A percentile compares a stretch with the other conserved stretches of the same genome.
These are phyloP conservation scores for Percopsis omiscomaycus DNA, from an alignment of 2,797 vertebrate species.

Conservation along the genomic window DNA sequence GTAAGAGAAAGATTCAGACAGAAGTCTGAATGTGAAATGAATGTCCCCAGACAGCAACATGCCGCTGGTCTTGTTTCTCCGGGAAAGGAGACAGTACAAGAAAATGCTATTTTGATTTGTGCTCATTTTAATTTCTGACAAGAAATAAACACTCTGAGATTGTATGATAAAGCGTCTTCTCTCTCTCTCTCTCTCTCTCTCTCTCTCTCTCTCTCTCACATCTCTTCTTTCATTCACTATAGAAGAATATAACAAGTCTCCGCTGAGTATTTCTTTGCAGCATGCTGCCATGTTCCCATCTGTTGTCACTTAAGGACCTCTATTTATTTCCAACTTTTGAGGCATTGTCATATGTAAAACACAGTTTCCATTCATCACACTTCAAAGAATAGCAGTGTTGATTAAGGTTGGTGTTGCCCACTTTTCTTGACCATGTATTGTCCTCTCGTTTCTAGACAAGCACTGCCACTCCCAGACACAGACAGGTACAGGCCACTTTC, in stretches of 20 bases:
- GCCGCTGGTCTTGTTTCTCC: slow-evolving; percentile 32
- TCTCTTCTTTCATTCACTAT: neutral
- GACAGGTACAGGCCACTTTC: slow-evolving; percentile 57
- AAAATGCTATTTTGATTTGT: slow-evolving; percentile 68
- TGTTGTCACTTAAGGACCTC: slow-evolving; percentile 41
- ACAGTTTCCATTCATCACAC: slow-evolving; percentile 56
- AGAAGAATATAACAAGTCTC: slow-evolving; percentile 51
- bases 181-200: slow-evolving; percentile 30
- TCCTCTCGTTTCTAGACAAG: slow-evolving; percentile 23
- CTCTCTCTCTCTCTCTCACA: slow-evolving; percentile 7
- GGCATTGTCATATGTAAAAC: slow-evolving; percentile 54
- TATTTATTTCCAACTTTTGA: slow-evolving; percentile 57
- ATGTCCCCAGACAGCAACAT: slow-evolving; percentile 11
- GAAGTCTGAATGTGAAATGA: neutral
- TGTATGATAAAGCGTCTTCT: slow-evolving; percentile 46
- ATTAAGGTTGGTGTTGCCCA: slow-evolving; percentile 26
- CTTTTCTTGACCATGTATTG: slow-evolving; percentile 13
- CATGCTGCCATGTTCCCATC: slow-evolving; percentile 47
- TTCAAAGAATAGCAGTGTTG: slow-evolving; percentile 51
- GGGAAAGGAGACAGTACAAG: slow-evolving; percentile 60
- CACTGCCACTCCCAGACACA: slow-evolving; percentile 46
- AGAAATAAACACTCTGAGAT: slow-evolving; percentile 59
- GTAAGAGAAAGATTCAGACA: no score
- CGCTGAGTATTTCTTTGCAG: slow-evolving; percentile 45
- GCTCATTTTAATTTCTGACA: slow-evolving; percentile 81